Conservation (phyloP, 2,113 vertebrate species). For the Caracal caracal region DNA sequence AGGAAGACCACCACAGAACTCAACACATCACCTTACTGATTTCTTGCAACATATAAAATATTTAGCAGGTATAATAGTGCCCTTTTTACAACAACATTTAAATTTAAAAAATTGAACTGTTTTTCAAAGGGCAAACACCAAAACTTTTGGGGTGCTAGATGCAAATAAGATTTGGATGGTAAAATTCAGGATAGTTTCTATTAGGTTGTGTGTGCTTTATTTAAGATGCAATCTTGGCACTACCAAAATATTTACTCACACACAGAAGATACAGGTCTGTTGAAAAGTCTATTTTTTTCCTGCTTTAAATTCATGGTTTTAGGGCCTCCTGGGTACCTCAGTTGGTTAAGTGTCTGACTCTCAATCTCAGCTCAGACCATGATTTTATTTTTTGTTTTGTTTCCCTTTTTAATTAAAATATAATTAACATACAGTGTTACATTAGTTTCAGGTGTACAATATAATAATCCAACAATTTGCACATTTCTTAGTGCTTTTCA, state of each 20-base stretch:
- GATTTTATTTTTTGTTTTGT: too few relatives aligned
- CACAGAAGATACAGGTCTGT: background rate
- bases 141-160: background rate
- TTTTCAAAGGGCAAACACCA: background rate
- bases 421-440: too few relatives aligned
- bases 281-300: background rate
- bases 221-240: background rate
- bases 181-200: background rate
- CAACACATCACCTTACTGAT: background rate
- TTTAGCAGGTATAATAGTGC: background rate
- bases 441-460: too few relatives aligned
- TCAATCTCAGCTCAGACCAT: too few relatives aligned
- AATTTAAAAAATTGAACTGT: background rate
- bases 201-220: background rate
- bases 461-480: too few relatives aligned
- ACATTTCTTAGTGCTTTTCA: too few relatives aligned
- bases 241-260: background rate
- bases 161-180: background rate
- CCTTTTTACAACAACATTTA: background rate
- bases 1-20: background rate
- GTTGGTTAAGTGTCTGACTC: too few relatives aligned
- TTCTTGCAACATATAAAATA: background rate
- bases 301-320: background rate
- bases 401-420: too few relatives aligned
- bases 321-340: too few relatives aligned